phyloP scores from a whole-genome alignment of 2,113 vertebrate species.

The Coryphaenoides rupestris region DNA sequence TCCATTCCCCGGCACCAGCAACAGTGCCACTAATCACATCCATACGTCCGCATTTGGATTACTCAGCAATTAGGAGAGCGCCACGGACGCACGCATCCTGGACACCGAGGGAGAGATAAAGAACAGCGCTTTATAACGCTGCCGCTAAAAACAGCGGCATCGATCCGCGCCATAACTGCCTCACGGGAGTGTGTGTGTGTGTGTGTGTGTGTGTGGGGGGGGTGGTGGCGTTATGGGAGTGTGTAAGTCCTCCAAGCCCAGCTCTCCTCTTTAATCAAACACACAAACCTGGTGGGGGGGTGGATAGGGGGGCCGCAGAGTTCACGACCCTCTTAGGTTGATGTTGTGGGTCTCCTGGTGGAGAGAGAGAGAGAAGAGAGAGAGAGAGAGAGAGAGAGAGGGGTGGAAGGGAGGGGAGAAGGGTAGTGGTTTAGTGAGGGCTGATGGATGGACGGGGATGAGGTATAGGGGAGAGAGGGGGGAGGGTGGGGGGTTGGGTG shows the following conservation, averaged over 20 bases:
- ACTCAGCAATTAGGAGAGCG: conserved; percentile 1
- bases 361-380: too few relatives aligned
- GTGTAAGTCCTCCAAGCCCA: background rate
- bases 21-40: conserved; percentile 7
- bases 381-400: too few relatives aligned
- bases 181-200: too few relatives aligned
- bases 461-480: background rate
- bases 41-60: conserved; percentile 10
- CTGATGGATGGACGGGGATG: too few relatives aligned
- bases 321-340: background rate
- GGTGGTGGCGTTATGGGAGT: background rate
- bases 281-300: background rate
- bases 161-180: conserved; percentile 16
- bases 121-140: conserved; percentile 33
- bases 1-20: conserved; percentile 10
- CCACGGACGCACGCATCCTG: background rate
- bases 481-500: background rate
- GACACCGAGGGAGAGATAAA: background rate
- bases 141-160: conserved; percentile 27
- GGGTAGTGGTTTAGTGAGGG: too few relatives aligned
- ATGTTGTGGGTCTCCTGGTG: background rate
- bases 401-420: too few relatives aligned
- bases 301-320: background rate
- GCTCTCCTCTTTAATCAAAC: background rate
- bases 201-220: too few relatives aligned